A percentile compares a stretch with the other conserved stretches of the same genome.
Evolutionary conservation across 2,888 invertebrate species (phyloP).

Genomic region (Cheiracanthium punctorium): DNA sequence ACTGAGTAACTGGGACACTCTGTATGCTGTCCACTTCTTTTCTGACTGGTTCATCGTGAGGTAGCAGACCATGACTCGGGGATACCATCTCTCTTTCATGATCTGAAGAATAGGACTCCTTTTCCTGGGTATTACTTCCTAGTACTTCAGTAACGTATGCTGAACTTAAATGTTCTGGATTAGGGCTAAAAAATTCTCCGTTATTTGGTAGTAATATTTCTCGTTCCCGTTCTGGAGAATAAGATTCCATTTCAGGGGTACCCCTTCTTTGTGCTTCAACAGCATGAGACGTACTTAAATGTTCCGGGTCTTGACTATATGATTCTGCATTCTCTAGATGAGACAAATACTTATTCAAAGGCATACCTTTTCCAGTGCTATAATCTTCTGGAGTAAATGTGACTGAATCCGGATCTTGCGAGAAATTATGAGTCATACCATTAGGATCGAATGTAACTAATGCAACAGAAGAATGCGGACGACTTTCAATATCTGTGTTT

Average conservation of each 20-base stretch:
- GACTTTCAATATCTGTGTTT: not conserved
- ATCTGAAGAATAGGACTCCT: not conserved
- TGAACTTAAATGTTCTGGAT: too few species aligned
- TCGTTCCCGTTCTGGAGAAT: not conserved
- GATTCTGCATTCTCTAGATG: not conserved
- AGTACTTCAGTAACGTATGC: too few species aligned
- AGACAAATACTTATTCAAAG: not conserved
- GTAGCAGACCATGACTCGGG: not conserved
- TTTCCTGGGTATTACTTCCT: not conserved
- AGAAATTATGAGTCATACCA: constrained; percentile 35
- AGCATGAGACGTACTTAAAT: too few species aligned
- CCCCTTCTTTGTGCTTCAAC: too few species aligned
- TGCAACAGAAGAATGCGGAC: not conserved
- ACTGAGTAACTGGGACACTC: not conserved
- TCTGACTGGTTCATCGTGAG: not conserved
- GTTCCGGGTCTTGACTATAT: too few species aligned
- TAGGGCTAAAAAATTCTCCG: too few species aligned
- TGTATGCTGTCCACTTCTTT: not conserved
- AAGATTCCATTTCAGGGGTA: too few species aligned
- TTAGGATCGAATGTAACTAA: constrained; percentile 41
- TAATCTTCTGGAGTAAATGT: constrained; percentile 24
- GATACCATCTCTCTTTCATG: not conserved
- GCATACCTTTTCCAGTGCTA: not conserved
- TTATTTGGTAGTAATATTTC: not conserved
- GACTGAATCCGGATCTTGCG: constrained; percentile 54